These are phyloP conservation scores for Coenonympha arcania DNA, from an alignment of 2,888 invertebrate species.

Conservation along the genomic window DNA sequence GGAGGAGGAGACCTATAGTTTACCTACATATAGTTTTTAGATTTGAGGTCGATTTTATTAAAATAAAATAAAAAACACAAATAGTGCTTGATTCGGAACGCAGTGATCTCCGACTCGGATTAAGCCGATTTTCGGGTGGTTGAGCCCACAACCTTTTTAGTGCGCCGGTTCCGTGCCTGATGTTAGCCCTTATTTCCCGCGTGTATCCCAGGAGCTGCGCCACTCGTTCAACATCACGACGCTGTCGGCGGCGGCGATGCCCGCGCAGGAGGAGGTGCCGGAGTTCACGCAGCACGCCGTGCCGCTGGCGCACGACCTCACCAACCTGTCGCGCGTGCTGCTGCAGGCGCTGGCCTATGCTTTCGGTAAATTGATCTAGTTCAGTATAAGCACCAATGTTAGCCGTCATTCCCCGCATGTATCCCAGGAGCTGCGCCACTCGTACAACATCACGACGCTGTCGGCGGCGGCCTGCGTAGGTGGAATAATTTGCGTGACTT, in stretches of 20 bases:
- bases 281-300: slow-evolving; percentile 78
- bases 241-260: slow-evolving; percentile 74
- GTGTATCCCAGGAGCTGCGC: slow-evolving; percentile 74
- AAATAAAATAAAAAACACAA: no score
- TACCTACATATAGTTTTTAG: no score
- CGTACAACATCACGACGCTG: slow-evolving; percentile 79
- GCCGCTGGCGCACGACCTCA: slow-evolving; percentile 79
- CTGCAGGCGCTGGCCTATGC: slow-evolving; percentile 77
- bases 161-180: no score
- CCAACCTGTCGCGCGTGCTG: slow-evolving; percentile 77
- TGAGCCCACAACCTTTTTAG: no score
- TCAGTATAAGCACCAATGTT: no score
- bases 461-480: slow-evolving; percentile 77
- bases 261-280: slow-evolving; percentile 79
- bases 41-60: no score
- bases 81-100: no score
- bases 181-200: background rate
- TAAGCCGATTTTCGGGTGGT: no score
- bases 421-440: slow-evolving; percentile 78
- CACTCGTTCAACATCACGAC: slow-evolving; percentile 81
- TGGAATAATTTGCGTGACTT: no score
- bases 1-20: no score
- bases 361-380: slow-evolving; percentile 66
- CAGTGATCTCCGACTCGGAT: no score
- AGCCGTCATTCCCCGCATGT: background rate